Evolutionary conservation across 2,888 invertebrate genomes (phyloP).

Genomic region (Sinohyriopsis cumingii): DNA sequence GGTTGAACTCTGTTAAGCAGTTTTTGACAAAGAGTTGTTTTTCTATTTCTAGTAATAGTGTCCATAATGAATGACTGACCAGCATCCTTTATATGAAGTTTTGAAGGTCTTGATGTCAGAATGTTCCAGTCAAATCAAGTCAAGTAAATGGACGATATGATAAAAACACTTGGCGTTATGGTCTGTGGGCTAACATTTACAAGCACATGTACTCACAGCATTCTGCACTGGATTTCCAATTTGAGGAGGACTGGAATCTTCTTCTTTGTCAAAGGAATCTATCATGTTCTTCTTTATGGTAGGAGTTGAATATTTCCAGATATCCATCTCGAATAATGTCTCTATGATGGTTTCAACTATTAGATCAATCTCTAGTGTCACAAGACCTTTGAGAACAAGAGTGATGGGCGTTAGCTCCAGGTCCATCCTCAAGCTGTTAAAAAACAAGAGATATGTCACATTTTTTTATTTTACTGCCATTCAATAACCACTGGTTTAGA

Average conservation of each 20-base stretch:
- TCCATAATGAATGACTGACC: no score
- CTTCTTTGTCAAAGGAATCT: constrained; percentile 33
- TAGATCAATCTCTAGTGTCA: constrained; percentile 27
- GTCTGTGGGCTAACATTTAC: neutral
- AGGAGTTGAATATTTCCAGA: constrained; percentile 28
- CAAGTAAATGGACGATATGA: no score
- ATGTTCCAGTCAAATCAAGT: no score
- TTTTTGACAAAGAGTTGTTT: no score
- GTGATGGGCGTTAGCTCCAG: constrained; percentile 34
- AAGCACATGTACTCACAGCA: constrained; percentile 6
- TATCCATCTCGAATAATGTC: constrained; percentile 26
- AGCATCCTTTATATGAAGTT: no score
- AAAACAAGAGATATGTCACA: neutral
- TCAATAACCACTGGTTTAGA: no score
- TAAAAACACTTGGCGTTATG: no score
- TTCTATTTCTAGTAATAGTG: no score
- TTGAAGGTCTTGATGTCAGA: no score
- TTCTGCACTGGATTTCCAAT: constrained; percentile 17
- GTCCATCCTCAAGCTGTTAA: constrained; percentile 32
- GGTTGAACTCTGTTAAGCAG: no score
- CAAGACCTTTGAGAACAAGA: constrained; percentile 26
- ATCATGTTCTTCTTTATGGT: constrained; percentile 35
- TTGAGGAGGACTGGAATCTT: constrained; percentile 36
- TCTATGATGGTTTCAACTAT: constrained; percentile 18
- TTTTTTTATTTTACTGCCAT: no score